These are phyloP conservation scores for Zenarchopterus dispar DNA, from an alignment of 2,797 vertebrate species.

Conservation along the genomic window DNA sequence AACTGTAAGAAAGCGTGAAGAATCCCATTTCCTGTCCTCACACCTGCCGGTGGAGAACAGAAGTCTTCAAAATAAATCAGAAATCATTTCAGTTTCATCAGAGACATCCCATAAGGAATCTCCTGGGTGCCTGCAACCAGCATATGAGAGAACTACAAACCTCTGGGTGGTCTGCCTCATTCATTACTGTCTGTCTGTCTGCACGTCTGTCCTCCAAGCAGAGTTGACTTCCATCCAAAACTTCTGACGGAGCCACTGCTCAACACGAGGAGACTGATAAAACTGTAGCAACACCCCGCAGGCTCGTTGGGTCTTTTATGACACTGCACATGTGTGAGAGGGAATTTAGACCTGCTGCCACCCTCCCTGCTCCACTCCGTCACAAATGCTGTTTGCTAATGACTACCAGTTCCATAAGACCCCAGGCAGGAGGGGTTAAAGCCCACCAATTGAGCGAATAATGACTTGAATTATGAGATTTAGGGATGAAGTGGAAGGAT, in stretches of 20 bases:
- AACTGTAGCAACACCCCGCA: slow-evolving; percentile 71
- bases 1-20: no score
- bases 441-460: slow-evolving; percentile 87
- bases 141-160: slow-evolving; percentile 60
- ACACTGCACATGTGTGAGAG: slow-evolving; percentile 35
- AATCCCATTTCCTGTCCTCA: no score
- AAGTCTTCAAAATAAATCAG: slow-evolving; percentile 5
- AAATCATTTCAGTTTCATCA: slow-evolving; percentile 15
- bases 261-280: slow-evolving; percentile 54
- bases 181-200: slow-evolving; percentile 55
- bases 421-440: slow-evolving; percentile 79
- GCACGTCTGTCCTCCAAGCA: slow-evolving; percentile 52
- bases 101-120: slow-evolving; percentile 64
- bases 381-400: slow-evolving; percentile 78
- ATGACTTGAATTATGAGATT: slow-evolving; percentile 87
- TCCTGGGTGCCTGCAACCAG: slow-evolving; percentile 48
- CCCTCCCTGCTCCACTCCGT: slow-evolving; percentile 34
- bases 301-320: slow-evolving; percentile 42
- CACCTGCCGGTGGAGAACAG: no score
- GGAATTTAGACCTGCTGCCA: slow-evolving; percentile 34
- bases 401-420: slow-evolving; percentile 83
- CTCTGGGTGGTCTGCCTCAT: slow-evolving; percentile 80
- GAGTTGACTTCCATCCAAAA: slow-evolving; percentile 67
- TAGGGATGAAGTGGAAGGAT: slow-evolving; percentile 72
- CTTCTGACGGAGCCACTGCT: slow-evolving; percentile 57